Evolutionary conservation across 2,888 invertebrate species (phyloP).

Genomic region (Dolichomitus sp.): DNA sequence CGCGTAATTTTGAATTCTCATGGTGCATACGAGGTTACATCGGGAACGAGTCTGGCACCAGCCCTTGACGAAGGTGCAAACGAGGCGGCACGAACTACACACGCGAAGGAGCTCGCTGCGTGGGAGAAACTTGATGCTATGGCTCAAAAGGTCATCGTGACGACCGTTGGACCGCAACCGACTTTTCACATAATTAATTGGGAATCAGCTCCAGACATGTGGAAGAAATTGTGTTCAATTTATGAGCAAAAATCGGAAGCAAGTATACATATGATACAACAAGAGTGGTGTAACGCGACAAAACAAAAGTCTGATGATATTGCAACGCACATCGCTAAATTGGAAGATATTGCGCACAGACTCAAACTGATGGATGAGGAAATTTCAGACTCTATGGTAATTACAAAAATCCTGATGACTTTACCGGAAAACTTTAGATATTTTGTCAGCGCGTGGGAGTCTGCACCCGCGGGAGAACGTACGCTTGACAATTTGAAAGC

Average conservation of each 20-base stretch:
- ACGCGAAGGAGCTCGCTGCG: conserved; percentile 4
- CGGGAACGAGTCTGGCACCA: not conserved
- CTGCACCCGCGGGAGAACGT: too few relatives aligned
- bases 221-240: conserved; percentile 71
- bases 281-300: conserved; percentile 67
- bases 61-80: not conserved
- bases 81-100: not conserved
- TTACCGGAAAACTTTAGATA: not conserved
- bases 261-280: conserved; percentile 68
- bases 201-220: conserved; percentile 71
- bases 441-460: too few relatives aligned
- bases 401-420: conserved; percentile 70
- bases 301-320: conserved; percentile 66
- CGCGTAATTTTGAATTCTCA: conserved; percentile 26
- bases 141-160: conserved; percentile 74
- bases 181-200: conserved; percentile 75
- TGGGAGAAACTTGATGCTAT: conserved; percentile 69
- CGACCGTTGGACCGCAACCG: conserved; percentile 66
- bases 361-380: conserved; percentile 62
- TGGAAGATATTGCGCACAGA: conserved; percentile 67
- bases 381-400: conserved; percentile 68
- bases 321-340: conserved; percentile 67
- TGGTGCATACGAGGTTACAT: conserved; percentile 4
- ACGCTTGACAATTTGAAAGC: conserved; percentile 46
- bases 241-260: conserved; percentile 75